These are phyloP conservation scores for Salticus scenicus DNA, from an alignment of 2,888 invertebrate genomes.

Conservation along the genomic window DNA sequence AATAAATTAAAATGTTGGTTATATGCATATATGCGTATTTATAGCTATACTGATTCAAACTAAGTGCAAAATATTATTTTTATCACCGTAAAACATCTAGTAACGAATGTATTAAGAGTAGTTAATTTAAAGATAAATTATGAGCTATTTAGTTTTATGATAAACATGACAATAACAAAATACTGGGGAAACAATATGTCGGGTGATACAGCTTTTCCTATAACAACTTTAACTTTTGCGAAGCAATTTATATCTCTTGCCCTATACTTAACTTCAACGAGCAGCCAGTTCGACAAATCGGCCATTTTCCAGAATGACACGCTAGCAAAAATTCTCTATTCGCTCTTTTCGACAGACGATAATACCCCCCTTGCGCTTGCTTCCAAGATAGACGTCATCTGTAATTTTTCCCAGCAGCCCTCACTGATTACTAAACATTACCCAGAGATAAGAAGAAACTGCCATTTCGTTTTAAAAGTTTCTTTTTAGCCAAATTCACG, in stretches of 20 bases:
- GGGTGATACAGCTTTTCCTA: too few species aligned
- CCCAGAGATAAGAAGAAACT: slow-evolving; percentile 1
- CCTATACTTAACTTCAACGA: slow-evolving; percentile 7
- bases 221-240: too few species aligned
- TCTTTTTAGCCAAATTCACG: slow-evolving; percentile 26
- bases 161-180: too few species aligned
- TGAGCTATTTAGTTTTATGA: too few species aligned
- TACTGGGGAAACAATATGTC: too few species aligned
- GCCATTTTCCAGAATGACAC: slow-evolving; percentile 5
- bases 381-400: slow-evolving; percentile 9
- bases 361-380: slow-evolving; percentile 1
- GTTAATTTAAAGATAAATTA: too few species aligned
- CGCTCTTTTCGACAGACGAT: neutral
- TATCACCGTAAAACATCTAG: too few species aligned
- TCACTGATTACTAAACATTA: slow-evolving; percentile 16
- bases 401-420: slow-evolving; percentile 16
- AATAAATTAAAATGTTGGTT: too few species aligned
- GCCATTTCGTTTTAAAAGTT: slow-evolving; percentile 14
- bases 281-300: slow-evolving; percentile 5
- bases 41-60: too few species aligned
- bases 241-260: neutral
- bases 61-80: too few species aligned
- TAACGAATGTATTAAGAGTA: too few species aligned
- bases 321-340: neutral
- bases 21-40: too few species aligned